These are phyloP conservation scores for Lucinisca nassula DNA, from an alignment of 2,888 invertebrate species.

Conservation along the genomic window DNA sequence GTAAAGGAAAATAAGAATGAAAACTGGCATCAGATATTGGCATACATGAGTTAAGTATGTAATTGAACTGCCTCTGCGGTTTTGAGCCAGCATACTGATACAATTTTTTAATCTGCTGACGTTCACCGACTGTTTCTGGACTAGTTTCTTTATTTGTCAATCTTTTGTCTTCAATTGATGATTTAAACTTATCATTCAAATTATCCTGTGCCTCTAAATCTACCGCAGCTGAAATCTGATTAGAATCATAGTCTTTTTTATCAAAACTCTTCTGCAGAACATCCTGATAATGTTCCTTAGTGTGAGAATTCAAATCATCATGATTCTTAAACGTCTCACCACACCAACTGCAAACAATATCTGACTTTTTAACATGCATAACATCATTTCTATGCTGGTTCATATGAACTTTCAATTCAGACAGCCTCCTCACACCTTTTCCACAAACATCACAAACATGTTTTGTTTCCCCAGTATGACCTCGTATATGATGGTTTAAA, in stretches of 20 bases:
- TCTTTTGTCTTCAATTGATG: neutral
- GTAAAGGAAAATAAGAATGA: neutral
- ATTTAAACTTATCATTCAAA: neutral
- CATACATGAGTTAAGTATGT: neutral
- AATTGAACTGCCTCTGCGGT: neutral
- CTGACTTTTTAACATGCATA: neutral
- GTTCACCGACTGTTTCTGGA: neutral
- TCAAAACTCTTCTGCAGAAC: neutral
- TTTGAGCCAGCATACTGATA: neutral
- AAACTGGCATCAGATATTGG: neutral
- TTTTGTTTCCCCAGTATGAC: constrained; percentile 64
- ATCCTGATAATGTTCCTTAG: constrained; percentile 27
- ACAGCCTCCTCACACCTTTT: constrained; percentile 58
- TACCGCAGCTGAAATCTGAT: neutral
- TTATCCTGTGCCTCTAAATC: neutral
- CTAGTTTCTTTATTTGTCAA: neutral
- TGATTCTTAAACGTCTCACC: constrained; percentile 36
- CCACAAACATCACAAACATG: constrained; percentile 66
- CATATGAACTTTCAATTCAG: constrained; percentile 64
- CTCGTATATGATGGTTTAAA: constrained; percentile 64
- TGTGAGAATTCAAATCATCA: constrained; percentile 43
- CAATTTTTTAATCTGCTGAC: neutral
- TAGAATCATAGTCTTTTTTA: neutral
- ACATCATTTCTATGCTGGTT: constrained; percentile 31
- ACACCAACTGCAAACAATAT: constrained; percentile 41